Percentiles rank a stretch among this genome's conserved stretches.
These are phyloP conservation scores for Bhutanitis thaidina DNA, from an alignment of 2,888 invertebrate species.

Conservation along the genomic window DNA sequence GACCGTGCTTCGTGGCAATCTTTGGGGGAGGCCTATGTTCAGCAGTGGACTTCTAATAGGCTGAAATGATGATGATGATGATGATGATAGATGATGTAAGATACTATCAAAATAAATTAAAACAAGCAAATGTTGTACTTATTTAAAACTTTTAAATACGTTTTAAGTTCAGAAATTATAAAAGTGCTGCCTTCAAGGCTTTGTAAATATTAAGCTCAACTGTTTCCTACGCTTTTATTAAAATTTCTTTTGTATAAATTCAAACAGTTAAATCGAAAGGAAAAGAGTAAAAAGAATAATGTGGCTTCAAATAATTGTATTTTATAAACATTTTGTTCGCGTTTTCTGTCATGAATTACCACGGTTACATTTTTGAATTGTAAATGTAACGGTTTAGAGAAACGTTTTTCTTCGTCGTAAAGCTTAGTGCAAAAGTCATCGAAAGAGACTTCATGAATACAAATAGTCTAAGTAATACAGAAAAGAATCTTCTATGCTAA, in stretches of 20 bases:
- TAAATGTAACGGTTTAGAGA: conserved; percentile 18
- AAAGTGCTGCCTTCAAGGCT: background rate
- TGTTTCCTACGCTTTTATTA: too few species aligned
- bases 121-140: too few species aligned
- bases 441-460: conserved; percentile 17
- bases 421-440: conserved; percentile 19
- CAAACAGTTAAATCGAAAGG: background rate
- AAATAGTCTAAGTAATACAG: conserved; percentile 13
- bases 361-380: conserved; percentile 15
- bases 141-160: too few species aligned
- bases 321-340: conserved; percentile 3
- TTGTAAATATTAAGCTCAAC: background rate
- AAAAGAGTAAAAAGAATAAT: too few species aligned
- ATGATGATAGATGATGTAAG: too few species aligned
- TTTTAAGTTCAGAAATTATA: background rate
- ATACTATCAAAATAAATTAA: too few species aligned
- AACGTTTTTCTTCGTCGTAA: conserved; percentile 15
- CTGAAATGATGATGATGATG: too few species aligned
- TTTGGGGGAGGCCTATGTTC: too few species aligned
- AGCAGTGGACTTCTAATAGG: too few species aligned
- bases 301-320: background rate
- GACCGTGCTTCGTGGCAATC: too few species aligned
- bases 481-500: background rate
- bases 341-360: conserved; percentile 9
- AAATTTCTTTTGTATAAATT: background rate